Evolutionary conservation across 1,140 invertebrate genomes (phyloP).

Genomic region (Saccostrea cuccullata): DNA sequence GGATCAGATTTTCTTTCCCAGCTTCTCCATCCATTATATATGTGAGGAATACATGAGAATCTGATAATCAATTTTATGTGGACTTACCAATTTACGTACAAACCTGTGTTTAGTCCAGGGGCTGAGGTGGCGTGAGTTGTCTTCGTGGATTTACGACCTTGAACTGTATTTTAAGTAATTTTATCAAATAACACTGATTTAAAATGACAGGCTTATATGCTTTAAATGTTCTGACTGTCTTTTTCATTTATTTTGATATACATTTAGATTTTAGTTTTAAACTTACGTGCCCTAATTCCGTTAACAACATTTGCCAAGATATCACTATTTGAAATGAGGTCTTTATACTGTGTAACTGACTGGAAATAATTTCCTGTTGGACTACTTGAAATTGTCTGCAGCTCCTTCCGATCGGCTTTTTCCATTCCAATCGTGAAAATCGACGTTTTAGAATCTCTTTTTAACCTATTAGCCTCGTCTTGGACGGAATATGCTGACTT

Average conservation of each 20-base stretch:
- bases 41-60: too few relatives aligned
- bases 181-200: background rate
- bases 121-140: background rate
- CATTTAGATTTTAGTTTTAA: background rate
- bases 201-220: background rate
- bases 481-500: slow-evolving; percentile 47
- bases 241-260: background rate
- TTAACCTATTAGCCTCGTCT: slow-evolving; percentile 58
- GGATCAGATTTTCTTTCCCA: too few relatives aligned
- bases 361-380: slow-evolving; percentile 49
- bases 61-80: too few relatives aligned
- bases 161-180: slow-evolving; percentile 21
- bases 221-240: background rate
- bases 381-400: slow-evolving; percentile 53
- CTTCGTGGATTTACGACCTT: slow-evolving; percentile 19
- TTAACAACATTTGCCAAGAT: slow-evolving; percentile 35
- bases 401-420: slow-evolving; percentile 55
- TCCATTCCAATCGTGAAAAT: slow-evolving; percentile 61
- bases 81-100: background rate
- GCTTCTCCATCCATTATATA: too few relatives aligned
- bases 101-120: slow-evolving; percentile 23
- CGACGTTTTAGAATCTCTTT: slow-evolving; percentile 56
- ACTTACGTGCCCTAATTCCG: slow-evolving; percentile 53
- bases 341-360: slow-evolving; percentile 12
- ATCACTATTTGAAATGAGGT: slow-evolving; percentile 10